A percentile compares a stretch with the other conserved stretches of the same genome.
These are phyloP conservation scores for Drosophila lacicola DNA, from an alignment of 2,888 invertebrate genomes.

Conservation along the genomic window DNA sequence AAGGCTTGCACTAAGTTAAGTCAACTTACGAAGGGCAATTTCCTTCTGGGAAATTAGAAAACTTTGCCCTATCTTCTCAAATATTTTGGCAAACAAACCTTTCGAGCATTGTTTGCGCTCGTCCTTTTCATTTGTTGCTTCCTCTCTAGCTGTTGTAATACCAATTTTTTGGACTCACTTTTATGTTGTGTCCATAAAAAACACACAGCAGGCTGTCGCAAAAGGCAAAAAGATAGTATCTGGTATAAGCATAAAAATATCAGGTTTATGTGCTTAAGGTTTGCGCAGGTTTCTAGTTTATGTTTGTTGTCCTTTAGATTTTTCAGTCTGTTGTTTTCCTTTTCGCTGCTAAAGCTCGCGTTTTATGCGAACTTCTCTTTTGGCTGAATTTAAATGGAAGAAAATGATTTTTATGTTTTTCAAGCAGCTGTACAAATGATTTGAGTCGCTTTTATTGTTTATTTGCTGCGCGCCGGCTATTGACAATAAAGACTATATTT, in stretches of 20 bases:
- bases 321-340: conserved; percentile 5
- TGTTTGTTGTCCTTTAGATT: conserved; percentile 9
- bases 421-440: conserved; percentile 58
- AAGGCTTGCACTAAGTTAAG: conserved; percentile 29
- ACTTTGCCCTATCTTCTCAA: conserved; percentile 59
- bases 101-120: conserved; percentile 38
- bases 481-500: conserved; percentile 45
- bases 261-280: conserved; percentile 54
- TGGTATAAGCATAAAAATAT: conserved; percentile 50
- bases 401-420: conserved; percentile 61
- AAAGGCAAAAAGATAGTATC: conserved; percentile 33
- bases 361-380: conserved; percentile 28
- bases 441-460: conserved; percentile 51
- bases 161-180: conserved; percentile 29
- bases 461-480: conserved; percentile 25
- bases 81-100: conserved; percentile 64
- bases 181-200: conserved; percentile 60
- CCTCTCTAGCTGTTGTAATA: conserved; percentile 15
- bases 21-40: conserved; percentile 50
- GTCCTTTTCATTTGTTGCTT: conserved; percentile 30
- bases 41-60: conserved; percentile 77
- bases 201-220: conserved; percentile 10
- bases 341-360: conserved; percentile 8
- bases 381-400: conserved; percentile 34
- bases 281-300: conserved; percentile 18